Evolutionary conservation across 1,140 invertebrate species (phyloP).

Genomic region (Drosophila elegans): DNA sequence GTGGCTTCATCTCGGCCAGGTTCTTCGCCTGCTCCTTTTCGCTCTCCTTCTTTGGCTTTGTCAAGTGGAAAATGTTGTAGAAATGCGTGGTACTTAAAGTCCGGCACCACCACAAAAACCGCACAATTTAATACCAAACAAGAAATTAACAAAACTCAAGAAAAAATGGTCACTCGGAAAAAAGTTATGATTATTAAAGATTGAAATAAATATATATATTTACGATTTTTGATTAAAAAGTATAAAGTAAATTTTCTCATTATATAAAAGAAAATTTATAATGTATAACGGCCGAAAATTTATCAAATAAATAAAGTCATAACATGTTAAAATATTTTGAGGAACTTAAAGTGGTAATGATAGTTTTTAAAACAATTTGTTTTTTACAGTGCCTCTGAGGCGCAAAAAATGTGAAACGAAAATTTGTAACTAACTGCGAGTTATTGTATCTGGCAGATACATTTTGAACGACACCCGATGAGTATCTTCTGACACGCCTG

Average conservation of each 20-base stretch:
- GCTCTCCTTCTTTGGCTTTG: slow-evolving; percentile 37
- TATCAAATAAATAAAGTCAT: no score
- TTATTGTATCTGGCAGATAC: slow-evolving; percentile 46
- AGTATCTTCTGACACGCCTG: slow-evolving; percentile 18
- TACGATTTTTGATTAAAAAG: no score
- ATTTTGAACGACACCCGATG: slow-evolving; percentile 39
- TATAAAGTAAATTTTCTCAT: no score
- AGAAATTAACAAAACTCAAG: slow-evolving; percentile 31
- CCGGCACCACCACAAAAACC: slow-evolving; percentile 73
- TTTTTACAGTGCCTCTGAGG: slow-evolving; percentile 1
- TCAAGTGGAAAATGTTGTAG: slow-evolving; percentile 81
- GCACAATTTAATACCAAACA: slow-evolving; percentile 78
- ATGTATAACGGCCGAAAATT: no score
- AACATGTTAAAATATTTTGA: no score
- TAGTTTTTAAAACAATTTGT: neutral
- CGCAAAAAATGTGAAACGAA: slow-evolving; percentile 41
- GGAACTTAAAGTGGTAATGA: no score
- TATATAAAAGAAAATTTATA: no score
- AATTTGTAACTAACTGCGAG: slow-evolving; percentile 47
- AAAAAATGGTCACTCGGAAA: slow-evolving; percentile 1
- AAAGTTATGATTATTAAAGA: neutral
- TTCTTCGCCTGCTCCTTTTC: slow-evolving; percentile 15
- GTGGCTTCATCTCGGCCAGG: slow-evolving; percentile 67
- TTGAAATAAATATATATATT: no score
- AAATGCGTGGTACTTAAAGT: slow-evolving; percentile 71